Base-by-base conservation (phyloP, 2,888 invertebrate genomes). In the Cynaeus angustus region DNA sequence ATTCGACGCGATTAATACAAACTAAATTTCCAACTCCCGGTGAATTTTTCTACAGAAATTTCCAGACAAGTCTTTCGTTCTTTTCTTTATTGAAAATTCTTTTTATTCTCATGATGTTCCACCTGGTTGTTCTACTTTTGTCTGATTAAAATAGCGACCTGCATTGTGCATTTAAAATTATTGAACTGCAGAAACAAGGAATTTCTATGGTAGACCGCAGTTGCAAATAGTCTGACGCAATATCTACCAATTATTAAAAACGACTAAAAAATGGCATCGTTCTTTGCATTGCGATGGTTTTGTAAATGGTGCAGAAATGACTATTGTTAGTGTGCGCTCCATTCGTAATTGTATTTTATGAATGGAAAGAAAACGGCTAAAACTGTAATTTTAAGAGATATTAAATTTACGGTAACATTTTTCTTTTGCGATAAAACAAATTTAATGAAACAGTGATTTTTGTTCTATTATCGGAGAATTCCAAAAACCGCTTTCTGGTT, bases 261-360 rank as follows among this genome's bases (percentile, higher is more conserved):
- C 21, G 4, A 21, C n/a, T 26, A 58, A 41, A 48, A 55, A 58
- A 43, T 43, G 37, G 13, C 28, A 41, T 58, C 43, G 12, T 21
- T 55, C 48, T 16, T 48, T 26, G 26, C 48, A 26, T 48, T 10
- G 43, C 14, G 16, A 16, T 43, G 43, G 38, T 56, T 43, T 58
- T 26, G 41, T 58, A 58, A 58, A 58, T 58, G 56, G 43, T 10
- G 56, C 28, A 58, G 43, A 43, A 58, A 43, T 43, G 10, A 8
- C 26, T 58, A 38, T 38, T 37, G 53, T 12, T 16, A 10, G 12
- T 37, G 53, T 13, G 14, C 53, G 56, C 56, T 43, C 56, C n/a
- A 58, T 58, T 41, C 10, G 56, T 43, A 58, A 58, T 58, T 43
- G 41, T 58, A 28, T 41, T 58, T 58, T 58, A 58, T 43, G 45